Evolutionary conservation across 2,797 vertebrate genomes (phyloP), one percentile per base, ranked within the genome.

Genomic region (Agapornis canus): DNA sequence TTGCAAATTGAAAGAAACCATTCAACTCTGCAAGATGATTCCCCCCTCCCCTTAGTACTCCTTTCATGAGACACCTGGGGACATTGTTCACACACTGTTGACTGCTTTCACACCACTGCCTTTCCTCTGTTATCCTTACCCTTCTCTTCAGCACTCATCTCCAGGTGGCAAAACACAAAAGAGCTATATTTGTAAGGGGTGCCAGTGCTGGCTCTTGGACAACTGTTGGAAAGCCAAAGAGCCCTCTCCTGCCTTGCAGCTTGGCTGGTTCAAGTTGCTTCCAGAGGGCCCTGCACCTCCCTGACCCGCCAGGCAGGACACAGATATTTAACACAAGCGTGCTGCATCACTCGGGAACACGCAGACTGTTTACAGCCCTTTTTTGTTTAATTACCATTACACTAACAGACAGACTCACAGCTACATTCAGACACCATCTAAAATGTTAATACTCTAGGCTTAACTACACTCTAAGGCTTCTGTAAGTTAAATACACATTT

Each of bases 71-170:
- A 79, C 85, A 86, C 76, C 80, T 43, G 48, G 92, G 93, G 92
- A 96, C 84, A 94, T 60, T 83, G 90, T 72, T 93, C 81, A 56
- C 80, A 90, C 77, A 20, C 82, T 75, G 82, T 12, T 96, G 93
- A 91, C 89, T 92, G 90, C 90, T 91, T 93, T 92, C 94, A 90
- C 86, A 92, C 83, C 68, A 60, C 89, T 76, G 73, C 82, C 91
- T 91, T 81, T 77, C 59, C 65, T 59, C 60, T 43, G 18, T 68
- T 78, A 86, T 40, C 70, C 81, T 22, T 31, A 56, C 40, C 68
- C 63, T 56, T 90, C 79, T 90, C 90, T 43, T 22, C 4, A 0
- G 57, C 72, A 61, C 89, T 84, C 3, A 1, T 65, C 88, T 93
- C 91, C 78, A 86, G 61, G 66, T 92, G 82, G 64, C 56, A 72